These are phyloP conservation scores for Chaetophractus vellerosus DNA, from an alignment of 2,797 vertebrate species.

Conservation along the genomic window DNA sequence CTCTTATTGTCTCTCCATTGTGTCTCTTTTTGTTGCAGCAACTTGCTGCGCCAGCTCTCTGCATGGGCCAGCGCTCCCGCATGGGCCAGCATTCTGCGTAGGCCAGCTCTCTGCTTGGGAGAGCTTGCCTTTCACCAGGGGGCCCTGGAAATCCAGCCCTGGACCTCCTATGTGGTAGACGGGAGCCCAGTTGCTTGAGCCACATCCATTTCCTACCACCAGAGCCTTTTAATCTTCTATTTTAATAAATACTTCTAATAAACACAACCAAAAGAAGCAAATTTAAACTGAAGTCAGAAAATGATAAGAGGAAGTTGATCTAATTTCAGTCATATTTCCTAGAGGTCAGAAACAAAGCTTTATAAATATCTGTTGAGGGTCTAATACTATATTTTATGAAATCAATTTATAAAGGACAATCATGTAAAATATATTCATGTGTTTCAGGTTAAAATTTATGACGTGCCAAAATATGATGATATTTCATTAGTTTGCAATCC, in stretches of 20 bases:
- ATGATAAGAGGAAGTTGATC: slow-evolving; percentile 21
- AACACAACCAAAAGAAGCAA: slow-evolving; percentile 11
- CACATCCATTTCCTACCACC: not conserved
- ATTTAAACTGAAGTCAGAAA: slow-evolving; percentile 62
- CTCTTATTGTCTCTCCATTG: no score
- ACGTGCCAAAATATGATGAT: not conserved
- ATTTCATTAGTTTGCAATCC: slow-evolving; percentile 30
- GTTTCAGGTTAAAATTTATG: slow-evolving; percentile 64
- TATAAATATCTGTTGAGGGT: slow-evolving; percentile 29
- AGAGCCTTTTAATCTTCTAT: slow-evolving; percentile 17
- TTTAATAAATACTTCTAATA: slow-evolving; percentile 59
- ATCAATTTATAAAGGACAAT: slow-evolving; percentile 45
- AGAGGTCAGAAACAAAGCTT: slow-evolving; percentile 42
- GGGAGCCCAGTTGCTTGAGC: no score
- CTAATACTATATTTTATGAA: slow-evolving; percentile 56
- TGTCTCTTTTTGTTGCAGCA: no score
- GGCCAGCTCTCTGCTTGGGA: no score
- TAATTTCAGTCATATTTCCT: slow-evolving; percentile 68
- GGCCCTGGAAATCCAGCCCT: no score
- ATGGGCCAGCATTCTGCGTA: no score
- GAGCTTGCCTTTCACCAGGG: no score
- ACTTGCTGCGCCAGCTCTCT: no score
- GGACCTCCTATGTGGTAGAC: no score
- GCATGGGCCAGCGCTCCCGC: no score
- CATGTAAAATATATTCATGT: not conserved